phyloP scores from a whole-genome alignment of 37 sponge, comb jelly and placozoan genomes.

The Mnemiopsis leidyi region DNA sequence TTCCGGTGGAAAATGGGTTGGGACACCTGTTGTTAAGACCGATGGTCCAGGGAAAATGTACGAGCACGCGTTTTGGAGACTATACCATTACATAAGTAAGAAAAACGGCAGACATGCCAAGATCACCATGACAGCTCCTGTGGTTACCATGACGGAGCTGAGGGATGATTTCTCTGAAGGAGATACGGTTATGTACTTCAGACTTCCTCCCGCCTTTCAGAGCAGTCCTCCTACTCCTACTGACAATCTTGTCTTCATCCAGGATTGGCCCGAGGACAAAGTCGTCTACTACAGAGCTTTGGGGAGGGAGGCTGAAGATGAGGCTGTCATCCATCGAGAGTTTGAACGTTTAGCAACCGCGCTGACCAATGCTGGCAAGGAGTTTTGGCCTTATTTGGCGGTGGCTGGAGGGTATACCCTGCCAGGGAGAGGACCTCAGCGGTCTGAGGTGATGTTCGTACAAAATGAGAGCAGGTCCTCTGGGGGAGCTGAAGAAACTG shows the following conservation, averaged over 20 bases:
- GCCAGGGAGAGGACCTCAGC: neutral
- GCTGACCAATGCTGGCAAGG: neutral
- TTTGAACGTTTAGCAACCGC: neutral
- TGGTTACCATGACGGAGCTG: neutral
- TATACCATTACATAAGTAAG: neutral
- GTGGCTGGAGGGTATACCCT: neutral
- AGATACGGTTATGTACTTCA: neutral
- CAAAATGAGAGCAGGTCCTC: too few species aligned
- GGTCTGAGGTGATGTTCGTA: neutral
- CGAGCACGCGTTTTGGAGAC: neutral
- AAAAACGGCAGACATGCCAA: neutral
- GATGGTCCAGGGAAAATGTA: neutral
- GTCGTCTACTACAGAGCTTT: neutral
- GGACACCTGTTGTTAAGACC: neutral
- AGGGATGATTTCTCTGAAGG: neutral
- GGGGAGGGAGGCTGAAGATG: neutral
- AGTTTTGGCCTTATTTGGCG: neutral
- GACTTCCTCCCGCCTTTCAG: neutral
- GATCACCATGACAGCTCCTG: neutral
- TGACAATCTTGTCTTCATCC: neutral
- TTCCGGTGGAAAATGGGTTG: neutral
- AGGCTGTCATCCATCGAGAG: neutral
- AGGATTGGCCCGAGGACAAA: neutral
- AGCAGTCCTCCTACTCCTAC: neutral
- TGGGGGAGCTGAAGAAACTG: neutral